Conservation (phyloP, 2,113 vertebrate genomes). For the Cyanistes caeruleus region DNA sequence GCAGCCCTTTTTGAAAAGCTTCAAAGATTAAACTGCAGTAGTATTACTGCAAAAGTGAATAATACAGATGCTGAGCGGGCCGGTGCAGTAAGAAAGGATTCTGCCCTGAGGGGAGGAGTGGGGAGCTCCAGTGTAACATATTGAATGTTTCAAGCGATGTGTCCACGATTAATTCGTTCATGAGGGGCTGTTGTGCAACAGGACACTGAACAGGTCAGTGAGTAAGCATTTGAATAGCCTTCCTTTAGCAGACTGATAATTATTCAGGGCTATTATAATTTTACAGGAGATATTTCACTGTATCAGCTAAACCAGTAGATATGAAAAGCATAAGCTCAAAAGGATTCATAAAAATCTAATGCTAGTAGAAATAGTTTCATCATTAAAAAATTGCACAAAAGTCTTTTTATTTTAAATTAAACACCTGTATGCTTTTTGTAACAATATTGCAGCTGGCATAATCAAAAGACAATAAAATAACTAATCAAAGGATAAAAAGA, state of each 20-base stretch:
- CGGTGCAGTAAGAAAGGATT: neutral
- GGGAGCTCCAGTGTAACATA: neutral
- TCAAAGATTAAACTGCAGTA: neutral
- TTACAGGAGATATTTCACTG: neutral
- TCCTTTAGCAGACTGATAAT: neutral
- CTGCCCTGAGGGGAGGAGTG: neutral
- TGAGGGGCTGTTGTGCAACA: neutral
- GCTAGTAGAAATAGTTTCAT: neutral
- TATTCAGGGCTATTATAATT: neutral
- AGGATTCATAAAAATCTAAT: neutral
- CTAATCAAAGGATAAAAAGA: neutral
- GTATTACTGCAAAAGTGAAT: neutral
- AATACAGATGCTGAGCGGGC: neutral
- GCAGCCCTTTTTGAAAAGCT: neutral
- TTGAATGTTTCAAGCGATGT: neutral
- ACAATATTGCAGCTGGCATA: neutral
- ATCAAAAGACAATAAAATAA: neutral
- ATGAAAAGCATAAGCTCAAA: neutral
- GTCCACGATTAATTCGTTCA: neutral
- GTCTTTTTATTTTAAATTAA: constrained; percentile 19
- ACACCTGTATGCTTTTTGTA: neutral
- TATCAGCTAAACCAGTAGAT: neutral
- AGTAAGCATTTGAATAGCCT: neutral
- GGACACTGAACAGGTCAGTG: neutral
- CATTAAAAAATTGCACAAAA: neutral